A percentile compares a stretch with the other conserved stretches of the same genome.
phyloP scores from a whole-genome alignment of 2,888 invertebrate genomes.

The Drosophila greeni region DNA sequence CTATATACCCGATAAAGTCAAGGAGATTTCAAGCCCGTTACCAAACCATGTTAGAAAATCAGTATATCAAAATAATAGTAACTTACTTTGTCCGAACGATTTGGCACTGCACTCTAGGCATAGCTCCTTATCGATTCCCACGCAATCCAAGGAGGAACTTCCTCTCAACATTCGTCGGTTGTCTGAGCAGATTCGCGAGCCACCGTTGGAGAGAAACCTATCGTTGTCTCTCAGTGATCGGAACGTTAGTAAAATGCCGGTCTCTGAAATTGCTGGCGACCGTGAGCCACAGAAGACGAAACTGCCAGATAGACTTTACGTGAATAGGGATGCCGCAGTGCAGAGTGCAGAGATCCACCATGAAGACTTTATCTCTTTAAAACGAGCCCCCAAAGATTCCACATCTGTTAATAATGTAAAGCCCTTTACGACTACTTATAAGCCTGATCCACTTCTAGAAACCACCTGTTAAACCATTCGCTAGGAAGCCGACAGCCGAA shows the following conservation, averaged over 20 bases:
- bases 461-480: constrained; percentile 75
- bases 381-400: constrained; percentile 44
- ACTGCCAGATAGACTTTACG: constrained; percentile 44
- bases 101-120: constrained; percentile 72
- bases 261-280: not conserved
- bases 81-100: constrained; percentile 21
- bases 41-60: constrained; percentile 32
- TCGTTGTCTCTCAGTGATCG: constrained; percentile 52
- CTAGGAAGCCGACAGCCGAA: constrained; percentile 30
- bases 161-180: constrained; percentile 77
- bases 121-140: constrained; percentile 75
- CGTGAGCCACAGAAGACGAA: constrained; percentile 16
- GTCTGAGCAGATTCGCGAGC: constrained; percentile 75
- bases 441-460: constrained; percentile 76
- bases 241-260: constrained; percentile 24
- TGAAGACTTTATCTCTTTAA: constrained; percentile 47
- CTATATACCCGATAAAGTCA: constrained; percentile 65
- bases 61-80: constrained; percentile 22
- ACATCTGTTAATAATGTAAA: constrained; percentile 50
- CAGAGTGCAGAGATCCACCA: constrained; percentile 59
- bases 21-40: constrained; percentile 56
- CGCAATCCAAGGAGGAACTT: constrained; percentile 72
- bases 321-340: constrained; percentile 52
- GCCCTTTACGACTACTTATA: constrained; percentile 50
- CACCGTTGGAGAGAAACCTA: constrained; percentile 34